Percentiles rank a stretch among this genome's conserved stretches.
phyloP scores from a whole-genome alignment of 2,888 invertebrate genomes.

The Agrotis puta region DNA sequence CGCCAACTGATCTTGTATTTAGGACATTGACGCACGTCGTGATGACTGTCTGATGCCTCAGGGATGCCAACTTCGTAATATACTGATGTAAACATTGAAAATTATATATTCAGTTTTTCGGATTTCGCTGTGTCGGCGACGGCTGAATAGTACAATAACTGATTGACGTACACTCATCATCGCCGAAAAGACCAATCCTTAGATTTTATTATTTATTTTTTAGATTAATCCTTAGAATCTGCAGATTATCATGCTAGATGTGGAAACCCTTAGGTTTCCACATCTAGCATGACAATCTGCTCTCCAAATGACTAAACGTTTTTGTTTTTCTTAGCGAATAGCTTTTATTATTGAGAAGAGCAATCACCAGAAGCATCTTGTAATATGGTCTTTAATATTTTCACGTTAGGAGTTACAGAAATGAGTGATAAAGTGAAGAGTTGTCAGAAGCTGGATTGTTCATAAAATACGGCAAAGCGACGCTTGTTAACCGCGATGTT shows the following conservation, averaged over 20 bases:
- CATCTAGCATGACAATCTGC: neutral
- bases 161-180: neutral
- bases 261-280: no score
- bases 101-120: neutral
- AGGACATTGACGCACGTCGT: constrained; percentile 77
- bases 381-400: neutral
- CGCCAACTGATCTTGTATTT: constrained; percentile 70
- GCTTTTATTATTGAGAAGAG: neutral
- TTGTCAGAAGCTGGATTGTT: constrained; percentile 44
- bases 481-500: constrained; percentile 55
- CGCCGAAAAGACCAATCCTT: neutral
- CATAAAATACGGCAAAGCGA: constrained; percentile 58
- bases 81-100: constrained; percentile 7
- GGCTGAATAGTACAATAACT: no score
- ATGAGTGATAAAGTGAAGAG: neutral
- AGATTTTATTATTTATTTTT: no score
- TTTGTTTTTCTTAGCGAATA: neutral
- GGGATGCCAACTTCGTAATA: constrained; percentile 43
- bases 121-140: neutral
- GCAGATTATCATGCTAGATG: no score
- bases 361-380: no score
- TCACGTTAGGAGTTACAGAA: neutral
- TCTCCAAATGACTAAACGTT: neutral
- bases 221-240: no score
- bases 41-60: constrained; percentile 45